Evolutionary conservation across 2,888 invertebrate species (phyloP).

Genomic region (Tachina fera): DNA sequence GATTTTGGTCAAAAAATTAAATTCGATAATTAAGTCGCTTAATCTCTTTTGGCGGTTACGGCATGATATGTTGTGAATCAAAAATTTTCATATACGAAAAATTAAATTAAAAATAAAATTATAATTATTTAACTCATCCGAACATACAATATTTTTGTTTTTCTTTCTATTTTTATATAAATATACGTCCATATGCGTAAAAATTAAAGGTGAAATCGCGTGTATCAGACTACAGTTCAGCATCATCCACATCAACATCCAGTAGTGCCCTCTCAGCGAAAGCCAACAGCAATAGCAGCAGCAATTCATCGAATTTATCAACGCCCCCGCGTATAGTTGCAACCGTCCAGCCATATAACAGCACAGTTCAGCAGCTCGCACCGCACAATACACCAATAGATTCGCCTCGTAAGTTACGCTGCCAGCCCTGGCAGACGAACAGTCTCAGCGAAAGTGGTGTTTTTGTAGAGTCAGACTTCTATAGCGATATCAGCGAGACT

Average conservation of each 20-base stretch:
- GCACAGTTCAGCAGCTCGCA: slow-evolving; percentile 72
- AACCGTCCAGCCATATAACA: slow-evolving; percentile 86
- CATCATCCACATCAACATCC: slow-evolving; percentile 73
- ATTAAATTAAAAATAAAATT: background rate
- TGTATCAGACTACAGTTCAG: slow-evolving; percentile 77
- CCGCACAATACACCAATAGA: slow-evolving; percentile 82
- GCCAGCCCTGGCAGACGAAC: slow-evolving; percentile 81
- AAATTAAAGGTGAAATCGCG: slow-evolving; percentile 78
- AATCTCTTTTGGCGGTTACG: too few relatives aligned
- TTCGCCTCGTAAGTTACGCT: slow-evolving; percentile 75
- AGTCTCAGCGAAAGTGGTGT: slow-evolving; percentile 90
- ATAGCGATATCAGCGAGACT: slow-evolving; percentile 74
- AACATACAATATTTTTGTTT: slow-evolving; percentile 35
- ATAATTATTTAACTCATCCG: background rate
- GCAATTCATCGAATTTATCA: slow-evolving; percentile 49
- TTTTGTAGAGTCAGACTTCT: slow-evolving; percentile 86
- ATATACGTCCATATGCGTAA: slow-evolving; percentile 33
- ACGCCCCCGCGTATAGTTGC: slow-evolving; percentile 84
- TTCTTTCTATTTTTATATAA: slow-evolving; percentile 48
- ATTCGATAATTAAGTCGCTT: too few relatives aligned
- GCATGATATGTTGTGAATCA: background rate
- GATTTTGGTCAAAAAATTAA: too few relatives aligned
- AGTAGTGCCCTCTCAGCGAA: slow-evolving; percentile 75
- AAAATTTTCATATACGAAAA: too few relatives aligned
- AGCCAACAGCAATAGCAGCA: background rate